Percentiles rank a stretch among this genome's conserved stretches.
These are phyloP conservation scores for Leptopilina myrica DNA, from an alignment of 2,888 invertebrate species.

Conservation along the genomic window DNA sequence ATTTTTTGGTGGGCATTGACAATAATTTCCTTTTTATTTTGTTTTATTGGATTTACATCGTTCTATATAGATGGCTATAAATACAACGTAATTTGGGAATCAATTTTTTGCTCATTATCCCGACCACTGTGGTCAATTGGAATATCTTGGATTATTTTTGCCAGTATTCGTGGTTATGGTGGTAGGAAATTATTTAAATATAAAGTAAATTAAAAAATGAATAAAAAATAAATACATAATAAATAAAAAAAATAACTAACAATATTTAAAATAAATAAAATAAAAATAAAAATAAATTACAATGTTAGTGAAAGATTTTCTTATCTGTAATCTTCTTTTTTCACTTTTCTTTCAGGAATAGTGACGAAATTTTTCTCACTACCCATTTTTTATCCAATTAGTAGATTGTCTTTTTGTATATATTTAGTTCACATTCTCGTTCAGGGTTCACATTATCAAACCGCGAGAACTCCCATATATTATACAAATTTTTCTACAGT, in stretches of 20 bases:
- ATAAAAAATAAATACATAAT: too few relatives aligned
- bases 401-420: conserved; percentile 7
- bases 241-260: too few relatives aligned
- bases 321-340: background rate
- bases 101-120: too few relatives aligned
- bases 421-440: background rate
- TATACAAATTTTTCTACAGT: background rate
- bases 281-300: too few relatives aligned
- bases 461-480: background rate
- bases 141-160: background rate
- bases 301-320: too few relatives aligned
- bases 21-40: too few relatives aligned
- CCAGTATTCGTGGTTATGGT: background rate
- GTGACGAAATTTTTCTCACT: background rate
- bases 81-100: too few relatives aligned
- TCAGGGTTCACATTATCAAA: background rate
- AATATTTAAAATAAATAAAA: too few relatives aligned
- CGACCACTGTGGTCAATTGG: too few relatives aligned
- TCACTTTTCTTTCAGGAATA: background rate
- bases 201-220: background rate
- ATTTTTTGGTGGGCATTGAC: background rate
- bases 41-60: too few relatives aligned
- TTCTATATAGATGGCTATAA: too few relatives aligned
- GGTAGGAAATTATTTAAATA: background rate
- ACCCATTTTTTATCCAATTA: conserved; percentile 6